Conservation (phyloP, 2,888 invertebrate species). For the Acanthacorydalis orientalis region DNA sequence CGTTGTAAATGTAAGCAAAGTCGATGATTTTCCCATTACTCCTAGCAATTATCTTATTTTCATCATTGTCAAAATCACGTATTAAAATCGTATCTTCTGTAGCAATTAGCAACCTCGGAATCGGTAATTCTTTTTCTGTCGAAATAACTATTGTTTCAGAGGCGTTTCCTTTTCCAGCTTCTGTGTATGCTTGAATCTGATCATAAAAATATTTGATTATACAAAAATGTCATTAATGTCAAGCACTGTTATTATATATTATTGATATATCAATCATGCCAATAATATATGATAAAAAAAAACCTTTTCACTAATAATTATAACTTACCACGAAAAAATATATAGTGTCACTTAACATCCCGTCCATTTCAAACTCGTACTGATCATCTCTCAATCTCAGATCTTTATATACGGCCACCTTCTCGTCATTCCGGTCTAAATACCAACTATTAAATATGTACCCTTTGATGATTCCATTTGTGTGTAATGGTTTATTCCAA, state of each 20-base stretch:
- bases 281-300: neutral
- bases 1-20: constrained; percentile 48
- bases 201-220: constrained; percentile 13
- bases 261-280: too few species aligned
- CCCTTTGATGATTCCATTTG: constrained; percentile 57
- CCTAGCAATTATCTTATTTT: constrained; percentile 33
- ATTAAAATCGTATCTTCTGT: constrained; percentile 55
- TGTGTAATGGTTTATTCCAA: constrained; percentile 59
- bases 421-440: constrained; percentile 24
- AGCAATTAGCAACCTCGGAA: constrained; percentile 62
- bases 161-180: constrained; percentile 56
- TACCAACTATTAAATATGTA: constrained; percentile 60
- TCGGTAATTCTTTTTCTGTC: constrained; percentile 55
- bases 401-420: constrained; percentile 34
- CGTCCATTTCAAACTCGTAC: constrained; percentile 38
- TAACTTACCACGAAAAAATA: constrained; percentile 47
- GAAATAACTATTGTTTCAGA: constrained; percentile 46
- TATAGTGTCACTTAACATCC: constrained; percentile 39
- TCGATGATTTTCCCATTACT: constrained; percentile 52
- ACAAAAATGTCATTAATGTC: neutral
- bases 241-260: too few species aligned
- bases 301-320: constrained; percentile 4
- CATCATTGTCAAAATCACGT: constrained; percentile 57
- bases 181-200: constrained; percentile 66
- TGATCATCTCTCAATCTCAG: constrained; percentile 30